phyloP scores from a whole-genome alignment of 1,140 invertebrate species.

The Cotesia glomerata region DNA sequence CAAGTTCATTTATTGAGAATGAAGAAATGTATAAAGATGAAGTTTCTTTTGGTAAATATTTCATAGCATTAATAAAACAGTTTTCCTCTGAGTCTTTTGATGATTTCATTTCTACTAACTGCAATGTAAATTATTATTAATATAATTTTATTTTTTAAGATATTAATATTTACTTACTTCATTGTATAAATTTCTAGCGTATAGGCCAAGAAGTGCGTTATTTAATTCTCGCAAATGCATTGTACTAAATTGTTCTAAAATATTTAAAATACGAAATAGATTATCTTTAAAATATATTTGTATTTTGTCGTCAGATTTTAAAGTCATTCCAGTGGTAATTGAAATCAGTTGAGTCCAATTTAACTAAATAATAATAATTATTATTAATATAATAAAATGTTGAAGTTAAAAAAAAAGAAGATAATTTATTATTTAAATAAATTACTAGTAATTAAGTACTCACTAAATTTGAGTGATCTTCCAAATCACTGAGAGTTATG shows the following conservation, averaged over 20 bases:
- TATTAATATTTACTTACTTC: slow-evolving; percentile 36
- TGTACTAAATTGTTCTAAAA: slow-evolving; percentile 19
- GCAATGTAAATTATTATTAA: slow-evolving; percentile 6
- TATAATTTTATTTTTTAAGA: not conserved
- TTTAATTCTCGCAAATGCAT: slow-evolving; percentile 18
- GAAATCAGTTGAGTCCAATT: slow-evolving; percentile 38
- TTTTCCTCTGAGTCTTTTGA: slow-evolving; percentile 32
- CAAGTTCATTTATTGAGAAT: slow-evolving; percentile 38
- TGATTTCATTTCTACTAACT: slow-evolving; percentile 35
- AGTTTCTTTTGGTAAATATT: slow-evolving; percentile 40
- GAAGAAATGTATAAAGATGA: slow-evolving; percentile 46
- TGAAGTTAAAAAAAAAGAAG: not conserved
- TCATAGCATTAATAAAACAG: slow-evolving; percentile 38
- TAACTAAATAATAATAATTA: slow-evolving; percentile 28
- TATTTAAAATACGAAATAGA: slow-evolving; percentile 28
- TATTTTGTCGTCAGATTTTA: slow-evolving; percentile 15
- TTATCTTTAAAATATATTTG: slow-evolving; percentile 40
- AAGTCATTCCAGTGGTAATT: slow-evolving; percentile 10
- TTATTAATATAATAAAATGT: not conserved
- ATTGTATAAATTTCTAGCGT: slow-evolving; percentile 42
- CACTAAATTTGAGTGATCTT: slow-evolving; percentile 28
- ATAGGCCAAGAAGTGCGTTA: slow-evolving; percentile 44
- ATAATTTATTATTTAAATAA: not conserved
- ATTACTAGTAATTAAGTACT: slow-evolving; percentile 19
- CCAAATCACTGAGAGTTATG: slow-evolving; percentile 26